Evolutionary conservation across 2,888 invertebrate genomes (phyloP).

Genomic region (Metacarcinus magister): DNA sequence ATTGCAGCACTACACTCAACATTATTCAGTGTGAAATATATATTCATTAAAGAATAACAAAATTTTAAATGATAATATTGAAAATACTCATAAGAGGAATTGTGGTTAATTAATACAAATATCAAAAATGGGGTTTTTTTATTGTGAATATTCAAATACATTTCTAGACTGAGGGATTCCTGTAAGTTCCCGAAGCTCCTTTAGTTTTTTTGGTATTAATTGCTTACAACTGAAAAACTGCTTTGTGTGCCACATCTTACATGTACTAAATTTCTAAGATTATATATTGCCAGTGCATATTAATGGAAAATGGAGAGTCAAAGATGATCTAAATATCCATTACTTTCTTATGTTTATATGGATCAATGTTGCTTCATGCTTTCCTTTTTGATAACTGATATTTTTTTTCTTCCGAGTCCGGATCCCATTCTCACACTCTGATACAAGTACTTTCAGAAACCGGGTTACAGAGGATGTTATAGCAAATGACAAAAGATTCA

Average conservation of each 20-base stretch:
- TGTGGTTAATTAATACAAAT: not conserved
- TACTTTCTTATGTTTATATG: not conserved
- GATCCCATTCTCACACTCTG: not conserved
- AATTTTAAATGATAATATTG: not conserved
- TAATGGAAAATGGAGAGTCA: not conserved
- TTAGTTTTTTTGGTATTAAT: not conserved
- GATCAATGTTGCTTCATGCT: not conserved
- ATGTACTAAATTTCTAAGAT: not conserved
- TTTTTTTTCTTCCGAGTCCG: not conserved
- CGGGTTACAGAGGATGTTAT: too few relatives aligned
- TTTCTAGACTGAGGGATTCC: not conserved
- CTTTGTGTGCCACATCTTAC: not conserved
- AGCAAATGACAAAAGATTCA: too few relatives aligned
- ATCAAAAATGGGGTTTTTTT: too few relatives aligned
- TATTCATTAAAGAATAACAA: not conserved
- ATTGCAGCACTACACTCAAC: not conserved
- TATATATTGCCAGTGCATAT: not conserved
- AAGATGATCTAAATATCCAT: not conserved
- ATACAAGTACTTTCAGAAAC: too few relatives aligned
- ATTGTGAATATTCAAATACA: not conserved
- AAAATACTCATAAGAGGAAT: not conserved
- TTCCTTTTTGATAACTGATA: not conserved
- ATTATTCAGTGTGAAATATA: not conserved
- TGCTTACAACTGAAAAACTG: not conserved
- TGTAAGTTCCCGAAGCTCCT: not conserved